Evolutionary conservation across 2,113 vertebrate genomes (phyloP).

Genomic region (Cyanoderma ruficeps): DNA sequence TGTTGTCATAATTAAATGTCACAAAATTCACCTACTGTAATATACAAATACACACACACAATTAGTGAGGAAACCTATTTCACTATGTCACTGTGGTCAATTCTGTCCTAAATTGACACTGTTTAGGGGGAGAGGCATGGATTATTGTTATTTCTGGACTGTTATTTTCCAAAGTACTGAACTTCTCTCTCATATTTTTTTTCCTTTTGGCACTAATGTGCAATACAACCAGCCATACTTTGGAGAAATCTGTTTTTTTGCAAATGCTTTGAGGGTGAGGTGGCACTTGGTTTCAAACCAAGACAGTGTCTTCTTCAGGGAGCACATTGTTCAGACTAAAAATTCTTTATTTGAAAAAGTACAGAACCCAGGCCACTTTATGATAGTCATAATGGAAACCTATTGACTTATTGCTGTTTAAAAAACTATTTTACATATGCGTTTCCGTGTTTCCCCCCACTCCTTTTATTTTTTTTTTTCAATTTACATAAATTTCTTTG

Average conservation of each 20-base stretch:
- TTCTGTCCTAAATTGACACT: background rate
- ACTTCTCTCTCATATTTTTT: background rate
- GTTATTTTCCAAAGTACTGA: background rate
- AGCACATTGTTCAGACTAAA: background rate
- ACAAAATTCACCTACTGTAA: background rate
- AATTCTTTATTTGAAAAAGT: background rate
- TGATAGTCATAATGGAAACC: background rate
- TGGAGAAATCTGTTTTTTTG: background rate
- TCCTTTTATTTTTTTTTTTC: background rate
- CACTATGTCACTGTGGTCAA: background rate
- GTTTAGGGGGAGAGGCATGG: background rate
- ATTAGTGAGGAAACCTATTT: background rate
- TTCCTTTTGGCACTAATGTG: background rate
- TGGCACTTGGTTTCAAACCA: background rate
- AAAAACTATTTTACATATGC: background rate
- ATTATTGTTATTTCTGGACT: background rate
- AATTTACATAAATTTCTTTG: background rate
- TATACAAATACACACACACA: background rate
- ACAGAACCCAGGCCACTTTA: background rate
- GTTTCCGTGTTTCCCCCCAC: fast-evolving
- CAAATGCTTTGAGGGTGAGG: background rate
- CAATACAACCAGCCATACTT: background rate
- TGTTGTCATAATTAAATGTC: background rate
- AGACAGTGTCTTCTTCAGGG: background rate
- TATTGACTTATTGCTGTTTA: background rate